These are phyloP conservation scores for Smittia sp. DNA, from an alignment of 2,888 invertebrate species.

Conservation along the genomic window DNA sequence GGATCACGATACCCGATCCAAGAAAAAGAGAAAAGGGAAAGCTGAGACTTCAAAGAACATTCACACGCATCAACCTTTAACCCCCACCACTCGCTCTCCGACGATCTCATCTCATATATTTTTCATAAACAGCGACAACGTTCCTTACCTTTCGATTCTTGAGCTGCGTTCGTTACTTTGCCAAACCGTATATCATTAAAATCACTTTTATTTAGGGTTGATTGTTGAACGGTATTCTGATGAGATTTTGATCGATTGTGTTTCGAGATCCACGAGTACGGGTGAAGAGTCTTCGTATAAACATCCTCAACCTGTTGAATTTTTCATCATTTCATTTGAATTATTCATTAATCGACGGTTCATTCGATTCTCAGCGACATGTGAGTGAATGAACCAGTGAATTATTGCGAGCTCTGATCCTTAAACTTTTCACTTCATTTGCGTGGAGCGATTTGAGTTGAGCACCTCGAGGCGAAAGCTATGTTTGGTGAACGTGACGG, in stretches of 20 bases:
- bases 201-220: slow-evolving; percentile 31
- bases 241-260: slow-evolving; percentile 50
- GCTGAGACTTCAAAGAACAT: not conserved
- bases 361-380: not conserved
- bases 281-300: slow-evolving; percentile 52
- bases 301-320: slow-evolving; percentile 52
- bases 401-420: not conserved
- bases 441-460: not conserved
- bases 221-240: slow-evolving; percentile 42
- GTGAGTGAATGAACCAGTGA: not conserved
- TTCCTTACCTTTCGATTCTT: slow-evolving; percentile 35
- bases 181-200: slow-evolving; percentile 39
- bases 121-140: not conserved
- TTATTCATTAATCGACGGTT: slow-evolving; percentile 34
- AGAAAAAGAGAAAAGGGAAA: no score
- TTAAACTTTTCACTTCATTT: not conserved
- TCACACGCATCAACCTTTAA: not conserved
- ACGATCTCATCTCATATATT: not conserved
- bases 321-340: slow-evolving; percentile 33
- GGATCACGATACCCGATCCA: not conserved
- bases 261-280: slow-evolving; percentile 48
- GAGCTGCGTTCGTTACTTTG: slow-evolving; percentile 34
- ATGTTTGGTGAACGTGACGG: not conserved
- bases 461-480: not conserved
- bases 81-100: not conserved